Evolutionary conservation across 1,140 invertebrate genomes (phyloP), one percentile per base, ranked within the genome.

Genomic region (Aphidius gifuensis): DNA sequence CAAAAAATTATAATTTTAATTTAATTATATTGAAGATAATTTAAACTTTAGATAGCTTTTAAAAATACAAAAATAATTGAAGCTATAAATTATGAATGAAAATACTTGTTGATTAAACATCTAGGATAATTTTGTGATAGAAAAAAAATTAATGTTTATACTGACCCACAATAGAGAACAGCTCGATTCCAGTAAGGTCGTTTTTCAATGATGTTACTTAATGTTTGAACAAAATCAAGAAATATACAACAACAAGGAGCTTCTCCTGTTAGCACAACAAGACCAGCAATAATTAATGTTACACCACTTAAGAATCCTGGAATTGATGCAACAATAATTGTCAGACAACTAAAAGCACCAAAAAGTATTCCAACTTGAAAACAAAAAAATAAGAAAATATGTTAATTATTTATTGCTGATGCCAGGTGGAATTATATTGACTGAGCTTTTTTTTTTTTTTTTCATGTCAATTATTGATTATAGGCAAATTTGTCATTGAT

Each of bases 221-320:
- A 81, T 59, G 84, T 85, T 78, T 94, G 90, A 61, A 96, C 93
- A 82, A 93, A 92, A 74, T 97, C 94, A 66, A 98, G 87, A 80
- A 95, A 98, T 76, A 93, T 85, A 80, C 94, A 97, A 81, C 94
- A 97, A 76, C 92, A 97, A 0, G 95, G 95, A 9, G 94, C 94
- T 81, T 98, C 96, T 69, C 96, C 85, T 5, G 90, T 85, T 65
- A 96, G 84, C 50, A 94, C 87, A 59, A 92, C 70, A 81, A 96
- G 94, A 49, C 93, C 94, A 56, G 90, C 87, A 51, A 95, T 68
- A 89, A 97, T 91, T 85, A 95, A 93, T 83, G 91, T 89, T 62
- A 97, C 87, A 57, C 93, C 93, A 51, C 89, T 87, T 44, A 96
- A 80, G 16, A 96, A 80, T 78, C 91, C 93, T 53, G 71, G 54